These are phyloP conservation scores for Plestiodon gilberti DNA, from an alignment of 2,113 vertebrate species.

Conservation along the genomic window DNA sequence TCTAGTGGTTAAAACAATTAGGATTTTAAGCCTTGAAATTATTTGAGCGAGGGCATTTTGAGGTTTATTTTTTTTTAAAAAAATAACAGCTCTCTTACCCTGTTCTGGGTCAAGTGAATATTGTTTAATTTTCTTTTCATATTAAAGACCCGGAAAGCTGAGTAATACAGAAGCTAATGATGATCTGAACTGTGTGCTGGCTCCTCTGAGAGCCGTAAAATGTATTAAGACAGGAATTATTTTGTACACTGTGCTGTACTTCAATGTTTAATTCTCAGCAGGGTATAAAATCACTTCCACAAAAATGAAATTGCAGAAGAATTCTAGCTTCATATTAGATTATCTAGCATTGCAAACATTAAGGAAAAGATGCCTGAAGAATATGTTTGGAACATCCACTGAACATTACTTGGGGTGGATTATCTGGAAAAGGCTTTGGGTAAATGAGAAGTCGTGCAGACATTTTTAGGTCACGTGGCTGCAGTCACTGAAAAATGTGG, in stretches of 20 bases:
- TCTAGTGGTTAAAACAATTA: conserved; percentile 66
- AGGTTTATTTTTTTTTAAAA: conserved; percentile 45
- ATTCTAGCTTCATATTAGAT: conserved; percentile 78
- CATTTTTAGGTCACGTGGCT: not conserved
- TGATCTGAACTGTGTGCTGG: conserved; percentile 54
- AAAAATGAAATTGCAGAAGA: conserved; percentile 80
- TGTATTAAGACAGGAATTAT: conserved; percentile 80
- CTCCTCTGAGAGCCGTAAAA: conserved; percentile 73
- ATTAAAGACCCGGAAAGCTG: conserved; percentile 75
- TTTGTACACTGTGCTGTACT: conserved; percentile 74
- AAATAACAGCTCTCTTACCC: conserved; percentile 70
- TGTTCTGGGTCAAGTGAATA: conserved; percentile 71
- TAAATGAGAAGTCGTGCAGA: conserved; percentile 43
- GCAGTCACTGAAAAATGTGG: not conserved
- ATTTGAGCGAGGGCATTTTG: conserved; percentile 60
- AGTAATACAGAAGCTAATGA: conserved; percentile 71
- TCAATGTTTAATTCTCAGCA: conserved; percentile 71
- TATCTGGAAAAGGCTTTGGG: conserved; percentile 24
- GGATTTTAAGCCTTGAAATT: conserved; percentile 40
- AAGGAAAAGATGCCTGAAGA: conserved; percentile 63
- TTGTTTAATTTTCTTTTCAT: conserved; percentile 81
- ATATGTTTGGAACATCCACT: conserved; percentile 51
- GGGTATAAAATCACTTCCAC: conserved; percentile 74
- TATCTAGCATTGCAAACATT: conserved; percentile 67
- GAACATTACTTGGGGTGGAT: conserved; percentile 38